Conservation (phyloP, 2,113 vertebrate species). For the Sitta europaea region DNA sequence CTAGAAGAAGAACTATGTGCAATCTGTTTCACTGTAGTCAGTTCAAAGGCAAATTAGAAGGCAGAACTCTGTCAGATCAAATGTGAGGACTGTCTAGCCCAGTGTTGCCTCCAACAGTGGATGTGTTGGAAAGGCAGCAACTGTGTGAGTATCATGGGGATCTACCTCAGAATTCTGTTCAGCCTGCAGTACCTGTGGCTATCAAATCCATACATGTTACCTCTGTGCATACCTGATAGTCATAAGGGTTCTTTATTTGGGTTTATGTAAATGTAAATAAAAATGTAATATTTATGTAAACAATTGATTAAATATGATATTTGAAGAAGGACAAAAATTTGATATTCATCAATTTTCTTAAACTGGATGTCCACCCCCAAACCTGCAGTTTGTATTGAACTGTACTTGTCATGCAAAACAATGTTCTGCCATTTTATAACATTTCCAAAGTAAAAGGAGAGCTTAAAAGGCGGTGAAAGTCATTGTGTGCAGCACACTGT, state of each 20-base stretch:
- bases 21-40: not conserved
- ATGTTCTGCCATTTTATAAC: not conserved
- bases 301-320: not conserved
- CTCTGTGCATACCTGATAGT: not conserved
- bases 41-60: not conserved
- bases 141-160: fast-evolving
- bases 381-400: not conserved
- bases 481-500: not conserved
- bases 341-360: not conserved
- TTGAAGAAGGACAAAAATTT: not conserved
- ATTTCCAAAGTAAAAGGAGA: not conserved
- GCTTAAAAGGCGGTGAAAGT: not conserved
- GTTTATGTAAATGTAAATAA: too few relatives aligned
- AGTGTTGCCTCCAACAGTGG: not conserved
- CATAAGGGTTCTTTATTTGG: not conserved
- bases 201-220: not conserved
- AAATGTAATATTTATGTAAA: not conserved
- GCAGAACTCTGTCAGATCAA: not conserved
- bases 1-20: not conserved
- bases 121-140: not conserved
- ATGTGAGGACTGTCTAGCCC: not conserved
- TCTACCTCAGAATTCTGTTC: not conserved
- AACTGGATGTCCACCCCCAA: not conserved
- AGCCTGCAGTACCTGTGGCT: not conserved
- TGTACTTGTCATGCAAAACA: not conserved